Base-by-base conservation (phyloP, 23 tunicate species). In the Clavelina lepadiformis region DNA sequence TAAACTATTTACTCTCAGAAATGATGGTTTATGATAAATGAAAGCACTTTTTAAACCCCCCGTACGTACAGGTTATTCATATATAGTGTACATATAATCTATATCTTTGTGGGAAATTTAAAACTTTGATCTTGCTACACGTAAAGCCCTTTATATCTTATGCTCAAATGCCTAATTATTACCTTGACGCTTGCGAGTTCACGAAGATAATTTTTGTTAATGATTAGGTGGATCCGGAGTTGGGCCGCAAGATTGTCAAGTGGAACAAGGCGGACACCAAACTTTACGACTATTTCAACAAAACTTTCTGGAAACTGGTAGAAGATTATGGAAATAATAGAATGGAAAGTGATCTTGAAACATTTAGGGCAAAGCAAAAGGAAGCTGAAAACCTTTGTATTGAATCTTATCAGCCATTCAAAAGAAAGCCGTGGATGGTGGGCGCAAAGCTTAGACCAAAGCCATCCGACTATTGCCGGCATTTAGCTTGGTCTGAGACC, bases 401-500 rank as follows among this genome's bases (percentile, higher is more conserved):
- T 29, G 94, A 85, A 26, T 78, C 94, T 4, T 93, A 93, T 41
- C 94, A 93, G 58, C 98, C 98, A 3, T 79, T 93, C 28, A 93
- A 93, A 57, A 93, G 85, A 83, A 93, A 93, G 72, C 98, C 98
- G 0, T 93, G 98, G 98, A 85, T 93, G n/a, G 64, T 93, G 49
- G 98, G 98, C 15, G 98, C 98, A 29, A 93, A 85, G 73, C 71
- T 93, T 0, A 79, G 80, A 29, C 85, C 71, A 11, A 87, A 85
- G 31, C 94, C 98, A 4, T 78, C 98, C 0, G 80, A 69, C 51
- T 85, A 72, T 45, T 93, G 98, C 79, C 79, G 75, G 36, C 93
- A 93, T 35, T 69, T 93, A 51, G 94, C 94, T 22, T 91, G 95
- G 75, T 93, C 98, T 3, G 98, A 93, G 55, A 93, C 98, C 33